These are phyloP conservation scores for Sceloporus tristichus DNA, from an alignment of 2,113 vertebrate species.

Conservation along the genomic window DNA sequence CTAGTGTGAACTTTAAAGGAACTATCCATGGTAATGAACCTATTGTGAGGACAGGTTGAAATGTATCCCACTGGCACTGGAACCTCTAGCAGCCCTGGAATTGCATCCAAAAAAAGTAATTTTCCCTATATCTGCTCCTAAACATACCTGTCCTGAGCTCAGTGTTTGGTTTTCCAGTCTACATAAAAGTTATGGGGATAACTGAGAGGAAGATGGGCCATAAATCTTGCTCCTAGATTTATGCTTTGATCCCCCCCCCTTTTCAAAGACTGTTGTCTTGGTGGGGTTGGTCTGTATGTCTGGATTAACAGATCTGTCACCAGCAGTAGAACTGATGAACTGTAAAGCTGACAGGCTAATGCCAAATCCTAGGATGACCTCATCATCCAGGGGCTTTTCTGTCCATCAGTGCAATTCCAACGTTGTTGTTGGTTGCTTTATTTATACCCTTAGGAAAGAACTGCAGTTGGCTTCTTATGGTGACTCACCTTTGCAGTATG, in stretches of 20 bases:
- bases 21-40: too few species aligned
- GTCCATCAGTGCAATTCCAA: conserved; percentile 41
- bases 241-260: conserved; percentile 5
- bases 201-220: background rate
- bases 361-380: conserved; percentile 68
- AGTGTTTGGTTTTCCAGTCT: conserved; percentile 21
- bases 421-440: conserved; percentile 47
- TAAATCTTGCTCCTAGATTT: conserved; percentile 42
- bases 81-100: too few species aligned
- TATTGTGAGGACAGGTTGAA: too few species aligned
- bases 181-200: background rate
- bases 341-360: conserved; percentile 49
- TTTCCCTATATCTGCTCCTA: background rate
- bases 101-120: background rate
- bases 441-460: conserved; percentile 51
- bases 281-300: conserved; percentile 37
- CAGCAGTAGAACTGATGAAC: background rate
- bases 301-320: conserved; percentile 47
- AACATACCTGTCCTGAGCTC: accelerated
- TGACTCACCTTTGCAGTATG: background rate
- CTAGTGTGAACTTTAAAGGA: too few species aligned
- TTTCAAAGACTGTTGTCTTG: background rate
- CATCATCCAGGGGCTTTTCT: conserved; percentile 50
- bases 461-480: conserved; percentile 33
- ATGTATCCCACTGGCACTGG: too few species aligned